Percentiles rank a stretch among this genome's conserved stretches.
phyloP scores from a whole-genome alignment of 2,113 vertebrate species.

The Cercocebus atys region DNA sequence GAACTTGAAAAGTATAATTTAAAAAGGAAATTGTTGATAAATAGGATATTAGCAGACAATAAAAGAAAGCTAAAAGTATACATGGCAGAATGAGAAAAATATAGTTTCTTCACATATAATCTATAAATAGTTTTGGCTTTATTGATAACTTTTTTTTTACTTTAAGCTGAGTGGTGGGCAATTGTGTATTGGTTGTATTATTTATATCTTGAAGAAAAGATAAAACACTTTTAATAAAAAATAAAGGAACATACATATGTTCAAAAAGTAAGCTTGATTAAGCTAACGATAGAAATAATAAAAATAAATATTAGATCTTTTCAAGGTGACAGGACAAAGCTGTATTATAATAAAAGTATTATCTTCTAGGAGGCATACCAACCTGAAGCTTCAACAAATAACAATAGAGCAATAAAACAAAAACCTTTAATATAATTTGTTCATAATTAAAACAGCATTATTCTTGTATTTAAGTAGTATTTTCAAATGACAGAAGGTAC shows the following conservation, averaged over 20 bases:
- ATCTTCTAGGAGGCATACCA: neutral
- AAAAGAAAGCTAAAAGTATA: neutral
- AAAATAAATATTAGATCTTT: neutral
- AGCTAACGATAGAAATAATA: neutral
- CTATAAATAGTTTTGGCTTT: neutral
- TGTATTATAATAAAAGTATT: neutral
- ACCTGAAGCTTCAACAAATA: neutral
- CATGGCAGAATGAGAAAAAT: neutral
- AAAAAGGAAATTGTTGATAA: neutral
- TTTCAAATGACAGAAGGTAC: neutral
- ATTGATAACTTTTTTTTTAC: neutral
- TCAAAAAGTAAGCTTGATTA: neutral
- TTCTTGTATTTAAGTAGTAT: neutral
- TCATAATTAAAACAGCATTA: neutral
- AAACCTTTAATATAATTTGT: neutral
- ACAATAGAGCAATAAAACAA: neutral
- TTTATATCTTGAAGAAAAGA: neutral
- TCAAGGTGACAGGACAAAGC: neutral
- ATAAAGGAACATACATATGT: neutral
- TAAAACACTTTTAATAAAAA: neutral
- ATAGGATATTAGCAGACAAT: neutral
- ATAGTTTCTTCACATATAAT: neutral
- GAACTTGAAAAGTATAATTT: neutral
- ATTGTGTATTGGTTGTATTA: neutral
- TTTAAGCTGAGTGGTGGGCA: neutral